phyloP scores from a whole-genome alignment of 2,888 invertebrate species.

The Oscheius sp. region DNA sequence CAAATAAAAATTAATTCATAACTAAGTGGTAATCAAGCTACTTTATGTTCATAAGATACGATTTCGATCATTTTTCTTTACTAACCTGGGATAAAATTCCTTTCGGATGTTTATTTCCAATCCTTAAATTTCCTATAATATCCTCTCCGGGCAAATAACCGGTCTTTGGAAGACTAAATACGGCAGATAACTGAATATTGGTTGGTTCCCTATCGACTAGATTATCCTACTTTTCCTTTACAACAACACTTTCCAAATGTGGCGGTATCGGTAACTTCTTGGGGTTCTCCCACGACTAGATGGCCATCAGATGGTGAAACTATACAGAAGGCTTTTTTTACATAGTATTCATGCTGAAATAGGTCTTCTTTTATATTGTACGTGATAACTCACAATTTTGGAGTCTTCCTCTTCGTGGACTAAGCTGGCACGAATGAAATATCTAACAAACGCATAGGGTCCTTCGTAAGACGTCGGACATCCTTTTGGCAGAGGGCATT shows the following conservation, averaged over 20 bases:
- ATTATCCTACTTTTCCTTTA: slow-evolving; percentile 52
- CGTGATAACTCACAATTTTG: slow-evolving; percentile 32
- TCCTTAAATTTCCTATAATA: slow-evolving; percentile 55
- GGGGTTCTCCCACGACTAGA: slow-evolving; percentile 56
- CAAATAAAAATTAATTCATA: neutral
- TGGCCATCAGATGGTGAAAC: slow-evolving; percentile 57
- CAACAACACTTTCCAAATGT: slow-evolving; percentile 65
- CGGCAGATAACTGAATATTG: slow-evolving; percentile 52
- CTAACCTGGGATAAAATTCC: slow-evolving; percentile 51
- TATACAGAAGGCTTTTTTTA: slow-evolving; percentile 63
- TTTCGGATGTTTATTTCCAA: slow-evolving; percentile 56
- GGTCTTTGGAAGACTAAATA: slow-evolving; percentile 59
- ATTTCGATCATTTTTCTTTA: too few species aligned
- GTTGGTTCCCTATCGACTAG: neutral
- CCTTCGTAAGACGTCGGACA: slow-evolving; percentile 67
- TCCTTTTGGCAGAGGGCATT: slow-evolving; percentile 66
- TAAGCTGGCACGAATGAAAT: slow-evolving; percentile 63
- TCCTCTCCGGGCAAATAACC: slow-evolving; percentile 64
- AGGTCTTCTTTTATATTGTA: neutral
- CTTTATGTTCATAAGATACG: too few species aligned
- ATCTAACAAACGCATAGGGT: slow-evolving; percentile 66
- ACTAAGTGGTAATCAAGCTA: too few species aligned
- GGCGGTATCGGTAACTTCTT: slow-evolving; percentile 50
- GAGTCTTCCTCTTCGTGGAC: slow-evolving; percentile 58
- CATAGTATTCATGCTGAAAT: slow-evolving; percentile 63